These are phyloP conservation scores for Chloebia gouldiae DNA, from an alignment of 2,113 vertebrate species.

Conservation along the genomic window DNA sequence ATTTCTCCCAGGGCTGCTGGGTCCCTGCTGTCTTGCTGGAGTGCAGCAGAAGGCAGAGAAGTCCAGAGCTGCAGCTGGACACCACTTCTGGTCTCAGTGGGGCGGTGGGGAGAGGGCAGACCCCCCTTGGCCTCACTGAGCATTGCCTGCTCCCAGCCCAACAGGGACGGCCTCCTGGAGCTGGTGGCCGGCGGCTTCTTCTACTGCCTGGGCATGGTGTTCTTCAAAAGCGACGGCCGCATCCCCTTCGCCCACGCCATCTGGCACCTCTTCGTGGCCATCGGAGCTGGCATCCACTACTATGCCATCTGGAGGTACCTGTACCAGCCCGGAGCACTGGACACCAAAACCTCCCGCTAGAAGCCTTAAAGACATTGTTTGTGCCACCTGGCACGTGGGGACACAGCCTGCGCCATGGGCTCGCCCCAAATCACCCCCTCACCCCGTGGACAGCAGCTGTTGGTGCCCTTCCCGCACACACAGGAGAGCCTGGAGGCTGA, in stretches of 20 bases:
- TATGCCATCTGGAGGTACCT: slow-evolving; percentile 95
- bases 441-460: background rate
- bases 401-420: background rate
- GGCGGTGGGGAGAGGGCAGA: background rate
- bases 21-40: background rate
- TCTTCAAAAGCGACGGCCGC: slow-evolving; percentile 93
- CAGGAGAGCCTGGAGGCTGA: background rate
- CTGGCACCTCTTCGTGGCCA: slow-evolving; percentile 94
- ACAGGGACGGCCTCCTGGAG: slow-evolving; percentile 87
- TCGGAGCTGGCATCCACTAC: slow-evolving; percentile 87
- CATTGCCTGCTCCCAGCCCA: slow-evolving; percentile 73
- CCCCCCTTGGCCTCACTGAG: fast-evolving
- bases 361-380: background rate
- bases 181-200: slow-evolving; percentile 85
- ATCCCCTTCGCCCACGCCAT: slow-evolving; percentile 95
- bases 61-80: background rate
- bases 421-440: background rate
- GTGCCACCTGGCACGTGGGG: background rate
- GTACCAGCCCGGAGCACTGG: slow-evolving; percentile 70
- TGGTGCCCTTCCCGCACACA: background rate
- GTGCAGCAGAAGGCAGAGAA: background rate
- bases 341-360: slow-evolving; percentile 79
- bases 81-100: fast-evolving
- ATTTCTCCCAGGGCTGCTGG: background rate
- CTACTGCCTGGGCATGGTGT: slow-evolving; percentile 87